phyloP scores from a whole-genome alignment of 2,888 invertebrate species.

The Ochlodes sylvanus region DNA sequence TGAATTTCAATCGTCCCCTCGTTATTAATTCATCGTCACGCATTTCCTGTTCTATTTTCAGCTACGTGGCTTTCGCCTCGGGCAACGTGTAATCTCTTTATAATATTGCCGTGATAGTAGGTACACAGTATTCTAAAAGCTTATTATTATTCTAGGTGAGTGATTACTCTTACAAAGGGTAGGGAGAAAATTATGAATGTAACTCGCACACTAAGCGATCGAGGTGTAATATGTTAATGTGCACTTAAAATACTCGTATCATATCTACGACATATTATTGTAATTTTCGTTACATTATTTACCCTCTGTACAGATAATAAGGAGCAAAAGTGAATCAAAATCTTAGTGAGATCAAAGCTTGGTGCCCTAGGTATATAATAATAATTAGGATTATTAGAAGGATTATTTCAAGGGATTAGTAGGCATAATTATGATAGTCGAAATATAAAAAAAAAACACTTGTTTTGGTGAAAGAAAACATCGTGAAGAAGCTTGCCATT shows the following conservation, averaged over 20 bases:
- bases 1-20: background rate
- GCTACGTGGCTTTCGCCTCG: background rate
- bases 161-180: conserved; percentile 2
- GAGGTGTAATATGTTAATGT: background rate
- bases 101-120: background rate
- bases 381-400: too few relatives aligned
- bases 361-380: background rate
- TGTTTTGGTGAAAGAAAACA: too few relatives aligned
- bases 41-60: background rate
- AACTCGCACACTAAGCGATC: background rate
- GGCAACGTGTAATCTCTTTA: background rate
- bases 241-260: background rate
- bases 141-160: conserved; percentile 9
- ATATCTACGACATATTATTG: background rate
- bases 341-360: background rate
- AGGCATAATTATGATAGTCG: too few relatives aligned
- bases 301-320: too few relatives aligned
- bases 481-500: too few relatives aligned
- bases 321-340: background rate
- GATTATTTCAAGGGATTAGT: too few relatives aligned
- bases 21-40: background rate
- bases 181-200: conserved; percentile 18
- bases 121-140: conserved; percentile 5
- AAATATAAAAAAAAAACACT: too few relatives aligned
- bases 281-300: background rate